Evolutionary conservation across 1,140 invertebrate species (phyloP), one percentile per base, ranked within the genome.

Genomic region (Saccostrea echinata): DNA sequence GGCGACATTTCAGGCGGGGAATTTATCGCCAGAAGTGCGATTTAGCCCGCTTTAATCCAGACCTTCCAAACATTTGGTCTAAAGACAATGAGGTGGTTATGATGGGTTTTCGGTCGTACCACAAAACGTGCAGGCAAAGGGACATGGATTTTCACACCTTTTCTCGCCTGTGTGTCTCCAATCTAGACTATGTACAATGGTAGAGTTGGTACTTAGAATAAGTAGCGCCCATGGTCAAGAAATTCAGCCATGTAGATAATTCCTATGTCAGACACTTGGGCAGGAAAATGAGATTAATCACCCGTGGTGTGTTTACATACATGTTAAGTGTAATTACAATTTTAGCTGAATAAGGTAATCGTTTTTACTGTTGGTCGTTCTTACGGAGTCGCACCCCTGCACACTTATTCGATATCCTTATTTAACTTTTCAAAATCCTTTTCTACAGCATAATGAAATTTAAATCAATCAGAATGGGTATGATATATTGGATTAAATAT

Each of bases 241-340:
- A 68, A 85, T 51, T 61, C 57, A 85, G 61, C 33, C 33, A 61
- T 85, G 57, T 35, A 24, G 33, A 21, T 85, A 85, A 85, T 85
- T 85, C 84, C 51, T n/a, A n/a, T 27, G 33, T 68, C 84, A 85
- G 84, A 85, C 84, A 85, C 84, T 85, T 85, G 61, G 84, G 84
- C 84, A 85, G 84, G 43, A 85, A 85, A 85, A 85, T 68, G 51
- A 68, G 84, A 85, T 85, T 85, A 85, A 51, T 68, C 33, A 68
- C 57, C 33, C 84, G 35, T 85, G 68, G 84, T 85, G 61, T 85
- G 84, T 85, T 85, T 85, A 68, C 51, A 51, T 51, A 85, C 84
- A 68, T 35, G 24, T 76, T 76, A 76, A 76, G 27, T 76, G 68
- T 76, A 76, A 76, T 76, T 76, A 76, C 68, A 76, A 76, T 76